Base-by-base conservation (phyloP, 2,797 vertebrate genomes). In the Clarias platycephalus region DNA sequence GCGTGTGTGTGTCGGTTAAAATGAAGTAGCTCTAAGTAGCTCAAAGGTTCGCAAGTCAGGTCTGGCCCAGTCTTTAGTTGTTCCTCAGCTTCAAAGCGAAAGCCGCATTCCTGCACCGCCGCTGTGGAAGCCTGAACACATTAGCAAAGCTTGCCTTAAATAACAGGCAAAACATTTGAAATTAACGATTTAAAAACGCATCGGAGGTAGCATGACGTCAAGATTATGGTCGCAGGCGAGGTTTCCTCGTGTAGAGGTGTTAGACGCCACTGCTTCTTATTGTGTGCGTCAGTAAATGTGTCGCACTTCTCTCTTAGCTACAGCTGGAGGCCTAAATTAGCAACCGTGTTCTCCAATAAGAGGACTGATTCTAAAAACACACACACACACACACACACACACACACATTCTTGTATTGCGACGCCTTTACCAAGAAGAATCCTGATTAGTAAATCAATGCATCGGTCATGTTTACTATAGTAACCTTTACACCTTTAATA, bases 31-130 rank as follows among this genome's bases (percentile, higher is more conserved):
- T 40, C 71, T 75, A 12, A 66, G 57, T 64, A 57, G 31, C 76
- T 80, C 58, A 63, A 37, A 5, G 40, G 49, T 60, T 53, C 66
- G 9, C 24, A 83, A 68, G 80, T 84, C 24, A 62, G 20, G 80
- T 79, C 63, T 71, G 64, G 40, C 53, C 37, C 64, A 9, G 63
- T 20, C 4, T 72, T 53, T 5, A 60, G 40, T 28, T 18, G 40
- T 57, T 79, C 44, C 26, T 86, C 31, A 15, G 58, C 67, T 82
- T 82, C 72, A 78, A 85, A 85, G 63, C 55, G 58, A 8, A 44
- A 4, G 57, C 24, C 24, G 64, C 67, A 83, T 83, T 86, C 81
- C 81, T 40, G 62, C 63, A 24, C 12, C 16, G 34, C 63, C 3
- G 1, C 44, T 63, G 15, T 57, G 26, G 55, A 37, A 71, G 57